Evolutionary conservation across 2,113 vertebrate species (phyloP), one percentile per base, ranked within the genome.

Genomic region (Phalacrocorax pelagicus): DNA sequence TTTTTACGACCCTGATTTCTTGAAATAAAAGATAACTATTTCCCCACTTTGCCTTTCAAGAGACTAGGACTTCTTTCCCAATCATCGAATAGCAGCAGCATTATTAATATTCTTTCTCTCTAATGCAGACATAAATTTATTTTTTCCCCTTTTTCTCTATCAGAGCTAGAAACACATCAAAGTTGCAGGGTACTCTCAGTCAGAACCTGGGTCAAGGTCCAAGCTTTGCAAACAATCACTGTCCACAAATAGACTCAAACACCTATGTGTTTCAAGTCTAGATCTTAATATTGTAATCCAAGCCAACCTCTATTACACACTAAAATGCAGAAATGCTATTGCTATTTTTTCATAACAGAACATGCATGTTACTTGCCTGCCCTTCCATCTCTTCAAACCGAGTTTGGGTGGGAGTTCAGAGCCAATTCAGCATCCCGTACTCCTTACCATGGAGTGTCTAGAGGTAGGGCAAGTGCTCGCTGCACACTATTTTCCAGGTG

Each of bases 351-450:
- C 38, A 9, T 38, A 92, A 27, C 26, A 81, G 78, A 90, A 63
- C 89, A 96, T 90, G 89, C 86, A 94, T 7, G 3, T 55, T 95
- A 97, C 95, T 97, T 96, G 96, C 96, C 96, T 97, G 96, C 67
- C 42, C 47, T 93, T 96, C 90, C 93, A 96, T 97, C 58, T 92
- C 96, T 66, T 92, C 92, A 86, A 57, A 72, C 54, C 5, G 5
- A 58, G n/a, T 36, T 29, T 47, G 42, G 8, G 46, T 80, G 58
- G 66, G 40, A 82, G 46, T 8, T 96, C 92, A 96, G 3, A 83
- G 72, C 38, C 74, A 72, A 2, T 8, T 72, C 90, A 73, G 82
- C 81, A 96, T 88, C 79, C 81, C 59, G 40, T 9, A 74, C 38
- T 81, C 67, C 86, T 93, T 55, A 81, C 85, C 73, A 71, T 30